Evolutionary conservation across 2,888 invertebrate genomes (phyloP), one percentile per base, ranked within the genome.

Genomic region (Blastobasis adustella): DNA sequence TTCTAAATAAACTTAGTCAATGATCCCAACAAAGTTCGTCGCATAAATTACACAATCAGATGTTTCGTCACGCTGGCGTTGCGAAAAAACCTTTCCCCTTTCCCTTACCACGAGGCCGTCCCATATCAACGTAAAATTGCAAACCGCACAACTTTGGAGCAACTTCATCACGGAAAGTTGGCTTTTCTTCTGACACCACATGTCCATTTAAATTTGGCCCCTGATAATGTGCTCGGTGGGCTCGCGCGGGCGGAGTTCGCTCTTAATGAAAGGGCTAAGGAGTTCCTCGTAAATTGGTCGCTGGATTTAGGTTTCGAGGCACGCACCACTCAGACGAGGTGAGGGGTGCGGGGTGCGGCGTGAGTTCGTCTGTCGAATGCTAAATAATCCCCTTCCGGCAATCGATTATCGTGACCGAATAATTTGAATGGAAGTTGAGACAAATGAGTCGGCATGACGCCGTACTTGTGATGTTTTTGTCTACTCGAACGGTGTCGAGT

Each of bases 331-430:
- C 54, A 50, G 50, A 46, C 49, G 47, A 42, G 42, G 40, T 47
- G 48, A 47, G 40, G 45, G 37, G 23, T 3, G 23, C 23, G 23
- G 23, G 23, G 23, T 3, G 23, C 23, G 23, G 23, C 23, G 23
- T 3, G 39, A 43, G 41, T 41, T 6, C 47, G 46, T 6, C 37
- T 50, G n/a, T 10, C 50, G 53, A 53, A 53, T 53, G 53, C 53
- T 46, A 50, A 53, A 50, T 53, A 53, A 53, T 48, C 53, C 46
- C 42, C 46, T 50, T 50, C 53, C 50, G 41, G 43, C 48, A 40
- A 53, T 50, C 50, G 50, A 50, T 50, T 47, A 10, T 41, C 46
- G 53, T 53, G 53, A 43, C 52, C 47, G 53, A 50, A 50, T 53
- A 53, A 53, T 45, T 53, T 46, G 23, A 48, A 37, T 36, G 37